Evolutionary conservation across 2,113 vertebrate genomes (phyloP), one percentile per base, ranked within the genome.

Genomic region (Cebus imitator): DNA sequence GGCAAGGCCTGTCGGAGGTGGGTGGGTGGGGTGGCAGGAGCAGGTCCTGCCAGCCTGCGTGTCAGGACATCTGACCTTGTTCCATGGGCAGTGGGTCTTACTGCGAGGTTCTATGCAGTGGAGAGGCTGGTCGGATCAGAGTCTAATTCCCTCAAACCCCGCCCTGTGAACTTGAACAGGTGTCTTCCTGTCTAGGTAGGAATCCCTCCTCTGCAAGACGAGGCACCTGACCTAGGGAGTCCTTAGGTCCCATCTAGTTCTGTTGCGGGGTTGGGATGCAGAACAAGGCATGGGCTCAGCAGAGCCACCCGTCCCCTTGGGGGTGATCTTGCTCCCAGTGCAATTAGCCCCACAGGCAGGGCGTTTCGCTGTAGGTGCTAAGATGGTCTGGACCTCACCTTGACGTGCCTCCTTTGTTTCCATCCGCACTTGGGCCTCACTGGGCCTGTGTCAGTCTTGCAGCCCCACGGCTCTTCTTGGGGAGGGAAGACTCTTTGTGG

Each of bases 251-350:
- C 18, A 9, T 40, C 3, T 11, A 18, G 72, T 30, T 58, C 52
- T 50, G 5, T 2, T 5, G 43, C 11, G 0, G 3, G 57, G 50
- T 40, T 21, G 11, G n/a, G 76, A 68, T 0, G 5, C 12, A 21
- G 58, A n/a, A 73, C 50, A 35, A 35, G 45, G 25, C 43, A 2
- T 4, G 3, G 17, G 12, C 45, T 45, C 7, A 48, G 68, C 32
- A 35, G 70, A 14, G 37, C 8, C 6, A 10, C 3, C 48, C 11
- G 20, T 37, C 43, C 20, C n/a, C 16, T 12, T 4, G 0, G 2
- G 11, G 32, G 27, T 21, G 35, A 52, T 4, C 86, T 37, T 32
- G 6, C 13, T 79, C 58, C 68, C 21, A 17, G 1, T 1, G 37
- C 30, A 45, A 66, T 13, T 1, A 0, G 16, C 35, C 76, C 83